Evolutionary conservation across 1,140 invertebrate species (phyloP).

Genomic region (Leptinotarsa undecemlineata): DNA sequence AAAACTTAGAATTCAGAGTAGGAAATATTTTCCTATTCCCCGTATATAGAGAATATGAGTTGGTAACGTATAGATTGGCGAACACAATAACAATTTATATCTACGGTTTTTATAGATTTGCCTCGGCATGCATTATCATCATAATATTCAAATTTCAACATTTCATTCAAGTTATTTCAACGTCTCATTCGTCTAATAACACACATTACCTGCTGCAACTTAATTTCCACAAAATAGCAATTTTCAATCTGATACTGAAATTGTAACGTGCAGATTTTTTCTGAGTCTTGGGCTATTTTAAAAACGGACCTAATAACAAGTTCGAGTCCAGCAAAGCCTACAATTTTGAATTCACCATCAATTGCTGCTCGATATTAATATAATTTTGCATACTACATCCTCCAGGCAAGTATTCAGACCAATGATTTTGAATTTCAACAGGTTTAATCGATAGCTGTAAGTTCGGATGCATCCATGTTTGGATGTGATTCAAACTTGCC

Average conservation of each 20-base stretch:
- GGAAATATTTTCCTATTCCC: too few species aligned
- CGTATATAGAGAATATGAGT: not conserved
- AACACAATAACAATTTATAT: slow-evolving; percentile 14
- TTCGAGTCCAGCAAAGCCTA: slow-evolving; percentile 40
- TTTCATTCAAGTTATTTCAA: slow-evolving; percentile 40
- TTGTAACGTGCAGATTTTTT: slow-evolving; percentile 47
- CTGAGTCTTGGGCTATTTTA: slow-evolving; percentile 33
- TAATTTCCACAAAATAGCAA: slow-evolving; percentile 54
- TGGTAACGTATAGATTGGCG: not conserved
- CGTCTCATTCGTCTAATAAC: slow-evolving; percentile 48
- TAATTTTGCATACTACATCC: slow-evolving; percentile 52
- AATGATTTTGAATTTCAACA: slow-evolving; percentile 41
- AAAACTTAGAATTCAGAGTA: too few species aligned
- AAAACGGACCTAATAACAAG: slow-evolving; percentile 47
- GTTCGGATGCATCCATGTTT: not conserved
- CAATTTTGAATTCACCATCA: slow-evolving; percentile 55
- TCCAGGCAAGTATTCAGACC: slow-evolving; percentile 35
- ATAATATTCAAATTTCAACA: slow-evolving; percentile 38
- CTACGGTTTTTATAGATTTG: slow-evolving; percentile 11
- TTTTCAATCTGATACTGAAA: slow-evolving; percentile 55
- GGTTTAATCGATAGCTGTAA: slow-evolving; percentile 6
- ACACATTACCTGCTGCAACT: slow-evolving; percentile 51
- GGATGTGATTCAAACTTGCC: slow-evolving; percentile 3
- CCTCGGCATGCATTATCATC: slow-evolving; percentile 19
- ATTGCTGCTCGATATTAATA: slow-evolving; percentile 52